These are phyloP conservation scores for Hemaris fuciformis DNA, from an alignment of 2,888 invertebrate species.

Conservation along the genomic window DNA sequence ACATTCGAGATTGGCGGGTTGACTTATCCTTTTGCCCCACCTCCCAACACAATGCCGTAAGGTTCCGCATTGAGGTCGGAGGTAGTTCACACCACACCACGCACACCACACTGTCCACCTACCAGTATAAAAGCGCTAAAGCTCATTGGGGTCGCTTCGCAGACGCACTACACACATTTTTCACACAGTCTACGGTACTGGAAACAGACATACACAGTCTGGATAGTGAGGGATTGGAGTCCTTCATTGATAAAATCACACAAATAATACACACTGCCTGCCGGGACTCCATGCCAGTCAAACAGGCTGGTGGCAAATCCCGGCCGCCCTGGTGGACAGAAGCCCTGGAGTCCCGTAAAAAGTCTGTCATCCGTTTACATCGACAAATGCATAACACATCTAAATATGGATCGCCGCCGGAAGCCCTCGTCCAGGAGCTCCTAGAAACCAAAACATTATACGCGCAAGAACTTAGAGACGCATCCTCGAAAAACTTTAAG, in stretches of 20 bases:
- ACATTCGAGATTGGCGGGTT: slow-evolving; percentile 16
- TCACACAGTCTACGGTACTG: background rate
- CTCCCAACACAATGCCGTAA: slow-evolving; percentile 21
- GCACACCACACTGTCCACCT: background rate
- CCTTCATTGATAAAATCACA: background rate
- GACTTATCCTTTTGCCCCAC: slow-evolving; percentile 9
- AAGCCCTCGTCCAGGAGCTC: background rate
- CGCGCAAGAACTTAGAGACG: slow-evolving; percentile 2
- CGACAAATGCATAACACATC: slow-evolving; percentile 9
- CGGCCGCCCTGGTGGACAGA: slow-evolving; percentile 14
- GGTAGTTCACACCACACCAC: background rate
- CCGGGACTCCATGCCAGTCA: background rate
- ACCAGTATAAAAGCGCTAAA: background rate
- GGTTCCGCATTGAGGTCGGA: slow-evolving; percentile 1
- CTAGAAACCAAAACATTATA: slow-evolving; percentile 11
- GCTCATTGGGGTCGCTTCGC: background rate
- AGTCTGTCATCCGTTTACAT: background rate
- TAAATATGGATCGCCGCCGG: background rate
- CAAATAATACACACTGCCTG: background rate
- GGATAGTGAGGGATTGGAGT: background rate
- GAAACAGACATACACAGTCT: background rate
- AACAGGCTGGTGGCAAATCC: background rate
- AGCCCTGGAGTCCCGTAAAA: background rate
- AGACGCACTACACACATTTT: background rate
- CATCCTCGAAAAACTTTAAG: slow-evolving; percentile 21